A percentile compares a stretch with the other conserved stretches of the same genome.
These are phyloP conservation scores for Drosophila tsacasi DNA, from an alignment of 1,140 invertebrate genomes.

Conservation along the genomic window DNA sequence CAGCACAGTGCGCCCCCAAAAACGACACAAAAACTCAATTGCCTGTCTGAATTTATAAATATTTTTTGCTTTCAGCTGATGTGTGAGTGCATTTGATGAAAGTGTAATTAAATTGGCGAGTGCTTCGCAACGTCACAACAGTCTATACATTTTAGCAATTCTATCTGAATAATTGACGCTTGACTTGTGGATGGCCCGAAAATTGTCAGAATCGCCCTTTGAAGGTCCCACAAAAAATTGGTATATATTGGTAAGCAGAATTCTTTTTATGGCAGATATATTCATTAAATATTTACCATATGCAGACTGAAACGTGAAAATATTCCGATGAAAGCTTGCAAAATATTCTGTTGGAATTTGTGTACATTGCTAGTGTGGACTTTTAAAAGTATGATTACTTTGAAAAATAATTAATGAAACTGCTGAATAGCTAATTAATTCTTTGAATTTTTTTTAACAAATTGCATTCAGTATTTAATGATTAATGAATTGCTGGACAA, in stretches of 20 bases:
- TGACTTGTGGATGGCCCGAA: constrained; percentile 17
- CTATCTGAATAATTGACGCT: constrained; percentile 66
- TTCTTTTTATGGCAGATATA: constrained; percentile 8
- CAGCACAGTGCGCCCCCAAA: background rate
- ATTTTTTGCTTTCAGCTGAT: constrained; percentile 23
- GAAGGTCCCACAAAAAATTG: constrained; percentile 11
- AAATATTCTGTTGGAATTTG: constrained; percentile 12
- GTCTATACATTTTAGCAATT: constrained; percentile 63
- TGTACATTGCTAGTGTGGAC: background rate
- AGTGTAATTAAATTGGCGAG: constrained; percentile 53
- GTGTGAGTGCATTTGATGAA: constrained; percentile 58
- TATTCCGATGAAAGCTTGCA: constrained; percentile 11
- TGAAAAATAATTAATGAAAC: background rate
- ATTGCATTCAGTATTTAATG: background rate
- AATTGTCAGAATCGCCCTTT: constrained; percentile 23
- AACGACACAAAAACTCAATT: constrained; percentile 41
- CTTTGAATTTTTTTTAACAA: background rate
- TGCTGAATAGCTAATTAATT: background rate
- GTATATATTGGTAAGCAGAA: constrained; percentile 10
- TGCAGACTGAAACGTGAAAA: constrained; percentile 7
- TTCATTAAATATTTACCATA: constrained; percentile 47
- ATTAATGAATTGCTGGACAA: background rate
- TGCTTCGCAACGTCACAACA: constrained; percentile 37
- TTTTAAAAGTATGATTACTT: background rate
- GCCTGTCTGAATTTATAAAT: constrained; percentile 56